Evolutionary conservation across 2,888 invertebrate species (phyloP).

Genomic region (Synergus laeviventris): DNA sequence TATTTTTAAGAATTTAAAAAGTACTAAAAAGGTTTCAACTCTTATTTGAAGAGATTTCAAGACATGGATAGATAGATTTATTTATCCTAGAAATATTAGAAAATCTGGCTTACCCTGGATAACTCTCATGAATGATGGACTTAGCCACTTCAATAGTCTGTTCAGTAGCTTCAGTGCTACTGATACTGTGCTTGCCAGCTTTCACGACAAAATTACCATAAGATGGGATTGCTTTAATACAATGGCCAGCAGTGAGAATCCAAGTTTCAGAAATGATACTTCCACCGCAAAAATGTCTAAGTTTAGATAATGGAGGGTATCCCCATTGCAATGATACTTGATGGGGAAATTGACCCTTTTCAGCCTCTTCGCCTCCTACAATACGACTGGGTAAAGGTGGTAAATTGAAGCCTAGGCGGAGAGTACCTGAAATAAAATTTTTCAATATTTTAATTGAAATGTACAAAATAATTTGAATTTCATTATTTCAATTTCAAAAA

Average conservation of each 20-base stretch:
- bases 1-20: too few relatives aligned
- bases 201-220: slow-evolving; percentile 73
- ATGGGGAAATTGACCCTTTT: slow-evolving; percentile 75
- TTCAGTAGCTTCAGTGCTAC: slow-evolving; percentile 67
- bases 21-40: too few relatives aligned
- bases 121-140: slow-evolving; percentile 69
- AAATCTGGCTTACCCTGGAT: slow-evolving; percentile 60
- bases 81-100: too few relatives aligned
- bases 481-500: too few relatives aligned
- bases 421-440: slow-evolving; percentile 70
- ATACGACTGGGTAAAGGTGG: slow-evolving; percentile 50
- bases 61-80: too few relatives aligned
- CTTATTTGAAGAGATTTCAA: too few relatives aligned
- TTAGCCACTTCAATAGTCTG: slow-evolving; percentile 64
- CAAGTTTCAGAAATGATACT: slow-evolving; percentile 71
- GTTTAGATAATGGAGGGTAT: slow-evolving; percentile 53
- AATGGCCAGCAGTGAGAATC: slow-evolving; percentile 75
- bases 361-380: slow-evolving; percentile 68
- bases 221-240: slow-evolving; percentile 67
- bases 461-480: too few relatives aligned
- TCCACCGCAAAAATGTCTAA: slow-evolving; percentile 71
- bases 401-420: slow-evolving; percentile 37
- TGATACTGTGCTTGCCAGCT: slow-evolving; percentile 59
- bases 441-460: background rate
- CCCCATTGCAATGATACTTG: slow-evolving; percentile 75